Conservation (phyloP, 2,113 vertebrate genomes). For the Pipra filicauda region DNA sequence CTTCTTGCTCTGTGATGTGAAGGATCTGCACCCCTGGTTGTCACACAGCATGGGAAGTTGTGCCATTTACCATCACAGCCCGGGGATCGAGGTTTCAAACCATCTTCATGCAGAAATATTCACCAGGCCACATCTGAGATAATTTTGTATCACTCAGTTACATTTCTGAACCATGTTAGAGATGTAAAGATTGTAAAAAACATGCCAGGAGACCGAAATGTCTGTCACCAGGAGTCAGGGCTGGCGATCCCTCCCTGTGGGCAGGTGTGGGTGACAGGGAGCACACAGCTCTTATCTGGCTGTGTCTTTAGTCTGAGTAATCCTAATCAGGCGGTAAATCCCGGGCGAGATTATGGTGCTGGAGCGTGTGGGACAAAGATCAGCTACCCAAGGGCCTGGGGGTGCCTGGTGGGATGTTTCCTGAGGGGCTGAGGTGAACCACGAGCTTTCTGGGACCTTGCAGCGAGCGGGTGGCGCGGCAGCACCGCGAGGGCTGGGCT, state of each 20-base stretch:
- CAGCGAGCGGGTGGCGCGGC: neutral
- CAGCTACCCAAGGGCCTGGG: neutral
- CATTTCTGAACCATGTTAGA: neutral
- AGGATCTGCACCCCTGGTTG: neutral
- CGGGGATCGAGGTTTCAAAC: neutral
- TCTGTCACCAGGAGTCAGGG: neutral
- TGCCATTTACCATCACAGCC: neutral
- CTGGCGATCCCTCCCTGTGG: neutral
- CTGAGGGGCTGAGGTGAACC: neutral
- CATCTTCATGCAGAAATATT: neutral
- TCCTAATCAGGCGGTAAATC: slow-evolving; percentile 30
- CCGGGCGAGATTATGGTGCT: neutral
- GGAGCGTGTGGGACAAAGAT: neutral
- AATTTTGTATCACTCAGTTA: neutral
- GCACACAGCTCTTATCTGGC: neutral
- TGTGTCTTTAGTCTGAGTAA: neutral
- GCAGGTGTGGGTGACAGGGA: neutral
- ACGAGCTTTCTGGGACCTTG: neutral
- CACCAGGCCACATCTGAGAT: neutral
- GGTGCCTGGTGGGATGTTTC: neutral
- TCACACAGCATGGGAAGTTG: neutral
- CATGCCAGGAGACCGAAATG: neutral
- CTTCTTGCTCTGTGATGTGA: neutral
- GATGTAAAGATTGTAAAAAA: neutral
- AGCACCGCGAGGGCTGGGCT: neutral